These are phyloP conservation scores for Sceloporus undulatus DNA, from an alignment of 2,113 vertebrate species.

Conservation along the genomic window DNA sequence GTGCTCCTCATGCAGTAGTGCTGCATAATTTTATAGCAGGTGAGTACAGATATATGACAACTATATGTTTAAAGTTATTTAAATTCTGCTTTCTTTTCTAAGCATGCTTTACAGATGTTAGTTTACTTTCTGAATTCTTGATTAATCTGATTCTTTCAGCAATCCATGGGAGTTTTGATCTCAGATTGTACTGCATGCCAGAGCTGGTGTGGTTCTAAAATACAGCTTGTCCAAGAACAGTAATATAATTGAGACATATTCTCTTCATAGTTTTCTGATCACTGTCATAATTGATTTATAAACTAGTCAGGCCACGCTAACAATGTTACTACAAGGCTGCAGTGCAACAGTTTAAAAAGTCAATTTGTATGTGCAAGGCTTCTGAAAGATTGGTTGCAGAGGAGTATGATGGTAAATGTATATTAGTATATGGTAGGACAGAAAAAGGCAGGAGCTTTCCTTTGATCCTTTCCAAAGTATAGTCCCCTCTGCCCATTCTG, in stretches of 20 bases:
- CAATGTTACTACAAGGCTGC: not conserved
- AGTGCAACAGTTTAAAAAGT: not conserved
- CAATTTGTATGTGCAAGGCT: not conserved
- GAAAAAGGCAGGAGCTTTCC: too few species aligned
- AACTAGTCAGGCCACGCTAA: not conserved
- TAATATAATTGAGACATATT: not conserved
- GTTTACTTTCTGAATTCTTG: not conserved
- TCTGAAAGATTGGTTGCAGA: not conserved
- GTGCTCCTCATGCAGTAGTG: slow-evolving; percentile 82
- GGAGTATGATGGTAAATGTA: not conserved
- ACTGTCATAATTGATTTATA: not conserved
- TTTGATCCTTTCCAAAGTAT: too few species aligned
- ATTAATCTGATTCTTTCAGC: not conserved
- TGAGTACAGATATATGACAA: slow-evolving; percentile 68
- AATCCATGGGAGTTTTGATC: not conserved
- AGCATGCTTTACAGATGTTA: slow-evolving; percentile 41
- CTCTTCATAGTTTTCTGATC: not conserved
- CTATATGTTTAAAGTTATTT: not conserved
- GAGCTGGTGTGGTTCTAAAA: too few species aligned
- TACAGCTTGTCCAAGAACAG: too few species aligned
- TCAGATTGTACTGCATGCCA: too few species aligned
- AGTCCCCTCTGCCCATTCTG: too few species aligned
- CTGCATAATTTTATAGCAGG: slow-evolving; percentile 91
- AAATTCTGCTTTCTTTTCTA: slow-evolving; percentile 14
- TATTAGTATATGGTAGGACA: too few species aligned